A percentile compares a stretch with the other conserved stretches of the same genome.
These are phyloP conservation scores for Cygnus olor DNA, from an alignment of 2,797 vertebrate genomes.

Conservation along the genomic window DNA sequence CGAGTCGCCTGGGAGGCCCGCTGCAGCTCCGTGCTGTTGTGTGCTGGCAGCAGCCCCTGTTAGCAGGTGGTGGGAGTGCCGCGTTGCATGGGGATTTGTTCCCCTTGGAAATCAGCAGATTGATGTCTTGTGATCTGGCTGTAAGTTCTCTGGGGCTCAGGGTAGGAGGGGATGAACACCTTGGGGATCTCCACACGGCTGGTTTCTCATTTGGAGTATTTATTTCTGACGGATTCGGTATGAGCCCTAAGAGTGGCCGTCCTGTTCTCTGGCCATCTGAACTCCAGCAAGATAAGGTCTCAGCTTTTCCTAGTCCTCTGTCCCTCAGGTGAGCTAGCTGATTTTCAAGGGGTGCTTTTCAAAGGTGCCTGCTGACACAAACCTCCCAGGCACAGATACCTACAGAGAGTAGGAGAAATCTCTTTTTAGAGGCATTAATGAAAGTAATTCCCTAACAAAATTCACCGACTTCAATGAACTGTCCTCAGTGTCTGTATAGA, in stretches of 20 bases:
- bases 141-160: neutral
- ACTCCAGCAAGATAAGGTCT: neutral
- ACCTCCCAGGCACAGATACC: neutral
- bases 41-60: neutral
- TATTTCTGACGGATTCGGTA: neutral
- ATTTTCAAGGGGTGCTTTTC: neutral
- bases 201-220: neutral
- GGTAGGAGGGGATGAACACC: neutral
- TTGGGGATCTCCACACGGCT: neutral
- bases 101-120: neutral
- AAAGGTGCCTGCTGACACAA: neutral
- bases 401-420: neutral
- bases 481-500: neutral
- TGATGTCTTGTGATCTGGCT: neutral
- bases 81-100: neutral
- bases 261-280: neutral
- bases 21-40: neutral
- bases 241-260: neutral
- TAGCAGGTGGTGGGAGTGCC: neutral
- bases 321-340: neutral
- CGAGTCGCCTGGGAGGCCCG: rapidly evolving
- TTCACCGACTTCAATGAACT: neutral
- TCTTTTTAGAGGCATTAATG: neutral
- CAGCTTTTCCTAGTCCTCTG: neutral
- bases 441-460: neutral